These are phyloP conservation scores for Brachylomia viminalis DNA, from an alignment of 2,888 invertebrate species.

Conservation along the genomic window DNA sequence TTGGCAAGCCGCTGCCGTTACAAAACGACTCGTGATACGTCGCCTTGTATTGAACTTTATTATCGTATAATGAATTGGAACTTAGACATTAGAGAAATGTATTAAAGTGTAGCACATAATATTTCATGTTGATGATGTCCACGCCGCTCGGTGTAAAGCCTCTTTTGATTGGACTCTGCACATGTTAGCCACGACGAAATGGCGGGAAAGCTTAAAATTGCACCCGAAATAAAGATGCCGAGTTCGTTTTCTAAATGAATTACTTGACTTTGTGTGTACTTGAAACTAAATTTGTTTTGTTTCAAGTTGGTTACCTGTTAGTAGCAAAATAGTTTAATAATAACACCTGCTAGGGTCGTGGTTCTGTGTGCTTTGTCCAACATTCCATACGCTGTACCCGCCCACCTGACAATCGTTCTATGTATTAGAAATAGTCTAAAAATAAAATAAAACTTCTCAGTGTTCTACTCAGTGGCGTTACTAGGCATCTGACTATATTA, in stretches of 20 bases:
- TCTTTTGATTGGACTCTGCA: conserved; percentile 53
- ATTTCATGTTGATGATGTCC: conserved; percentile 38
- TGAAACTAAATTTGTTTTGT: conserved; percentile 1
- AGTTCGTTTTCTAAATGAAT: conserved; percentile 8
- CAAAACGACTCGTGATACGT: conserved; percentile 50
- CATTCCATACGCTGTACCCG: conserved; percentile 48
- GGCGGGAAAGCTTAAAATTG: conserved; percentile 32
- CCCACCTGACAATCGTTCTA: conserved; percentile 51
- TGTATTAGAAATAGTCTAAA: conserved; percentile 47
- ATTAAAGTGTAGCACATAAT: conserved; percentile 54
- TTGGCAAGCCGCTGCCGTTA: conserved; percentile 49
- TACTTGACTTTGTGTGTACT: not conserved
- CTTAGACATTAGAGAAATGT: conserved; percentile 56
- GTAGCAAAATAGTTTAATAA: conserved; percentile 12
- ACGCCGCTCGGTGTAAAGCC: conserved; percentile 43
- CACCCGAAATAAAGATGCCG: conserved; percentile 30
- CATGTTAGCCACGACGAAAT: conserved; percentile 42
- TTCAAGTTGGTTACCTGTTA: not conserved
- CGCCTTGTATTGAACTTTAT: conserved; percentile 54
- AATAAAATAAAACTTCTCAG: conserved; percentile 5
- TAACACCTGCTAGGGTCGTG: conserved; percentile 22
- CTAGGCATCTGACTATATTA: conserved; percentile 23
- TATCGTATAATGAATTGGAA: conserved; percentile 42
- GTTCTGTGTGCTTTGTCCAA: conserved; percentile 54
- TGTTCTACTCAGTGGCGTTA: conserved; percentile 49